Percentiles rank a stretch among this genome's conserved stretches.
Evolutionary conservation across 2,888 invertebrate species (phyloP).

Genomic region (Sycophila texana): DNA sequence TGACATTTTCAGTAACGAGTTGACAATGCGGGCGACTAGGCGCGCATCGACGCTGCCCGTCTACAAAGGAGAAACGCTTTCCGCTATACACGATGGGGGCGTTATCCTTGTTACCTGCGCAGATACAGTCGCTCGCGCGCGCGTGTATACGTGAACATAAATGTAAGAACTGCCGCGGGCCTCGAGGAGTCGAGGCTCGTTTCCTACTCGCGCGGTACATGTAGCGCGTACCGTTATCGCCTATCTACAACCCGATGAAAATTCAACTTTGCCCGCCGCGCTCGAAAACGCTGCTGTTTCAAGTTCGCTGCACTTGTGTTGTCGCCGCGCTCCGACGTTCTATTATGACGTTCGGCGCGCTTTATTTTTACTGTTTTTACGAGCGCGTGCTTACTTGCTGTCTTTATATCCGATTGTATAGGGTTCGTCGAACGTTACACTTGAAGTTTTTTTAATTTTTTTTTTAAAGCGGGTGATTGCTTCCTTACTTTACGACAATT

Average conservation of each 20-base stretch:
- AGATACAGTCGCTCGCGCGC: constrained; percentile 25
- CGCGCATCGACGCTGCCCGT: constrained; percentile 55
- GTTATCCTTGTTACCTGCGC: constrained; percentile 56
- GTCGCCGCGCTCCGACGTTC: neutral
- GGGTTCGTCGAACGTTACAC: no score
- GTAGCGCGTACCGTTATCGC: constrained; percentile 21
- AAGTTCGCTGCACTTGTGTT: constrained; percentile 44
- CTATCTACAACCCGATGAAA: constrained; percentile 33
- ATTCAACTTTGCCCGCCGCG: constrained; percentile 9
- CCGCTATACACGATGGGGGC: constrained; percentile 57
- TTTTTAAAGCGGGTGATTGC: no score
- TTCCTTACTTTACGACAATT: no score
- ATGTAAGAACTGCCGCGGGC: neutral
- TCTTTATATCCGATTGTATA: no score
- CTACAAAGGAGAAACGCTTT: constrained; percentile 29
- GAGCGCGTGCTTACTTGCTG: no score
- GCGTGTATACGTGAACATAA: neutral
- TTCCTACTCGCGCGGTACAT: constrained; percentile 1
- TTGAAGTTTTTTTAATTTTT: no score
- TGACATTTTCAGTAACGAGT: constrained; percentile 1
- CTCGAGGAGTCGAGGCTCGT: neutral
- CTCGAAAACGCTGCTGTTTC: constrained; percentile 38
- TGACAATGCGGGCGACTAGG: constrained; percentile 65
- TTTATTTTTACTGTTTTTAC: neutral
- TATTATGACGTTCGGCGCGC: neutral